These are phyloP conservation scores for Fopius arisanus DNA, from an alignment of 1,140 invertebrate species.

Conservation along the genomic window DNA sequence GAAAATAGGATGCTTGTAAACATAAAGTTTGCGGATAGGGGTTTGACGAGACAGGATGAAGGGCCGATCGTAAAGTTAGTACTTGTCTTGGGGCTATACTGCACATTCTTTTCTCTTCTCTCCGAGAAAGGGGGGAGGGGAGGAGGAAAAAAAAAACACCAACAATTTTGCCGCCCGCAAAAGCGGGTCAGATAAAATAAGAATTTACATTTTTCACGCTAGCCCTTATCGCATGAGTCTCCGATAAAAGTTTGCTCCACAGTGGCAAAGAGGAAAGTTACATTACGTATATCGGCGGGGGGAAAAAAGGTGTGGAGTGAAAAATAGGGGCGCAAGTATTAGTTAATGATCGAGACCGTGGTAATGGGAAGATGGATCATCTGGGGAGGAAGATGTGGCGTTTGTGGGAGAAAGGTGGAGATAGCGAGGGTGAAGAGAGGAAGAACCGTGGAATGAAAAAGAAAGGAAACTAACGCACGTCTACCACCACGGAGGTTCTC, in stretches of 20 bases:
- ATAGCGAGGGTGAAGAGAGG: constrained; percentile 14
- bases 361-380: constrained; percentile 12
- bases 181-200: constrained; percentile 23
- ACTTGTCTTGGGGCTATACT: constrained; percentile 2
- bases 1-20: constrained; percentile 11
- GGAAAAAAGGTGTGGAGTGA: neutral
- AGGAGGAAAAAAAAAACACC: neutral
- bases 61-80: constrained; percentile 1
- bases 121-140: too few relatives aligned
- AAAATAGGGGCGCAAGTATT: neutral
- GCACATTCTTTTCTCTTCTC: neutral
- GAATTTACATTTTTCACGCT: constrained; percentile 19
- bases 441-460: constrained; percentile 7
- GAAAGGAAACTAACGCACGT: constrained; percentile 13
- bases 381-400: neutral
- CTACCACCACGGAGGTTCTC: constrained; percentile 15
- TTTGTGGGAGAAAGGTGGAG: neutral
- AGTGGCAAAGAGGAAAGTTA: neutral
- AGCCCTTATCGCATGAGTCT: neutral
- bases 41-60: constrained; percentile 14
- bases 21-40: constrained; percentile 11
- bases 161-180: constrained; percentile 17
- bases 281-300: neutral
- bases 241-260: constrained; percentile 1
- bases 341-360: neutral